These are phyloP conservation scores for Batillaria attramentaria DNA, from an alignment of 1,140 invertebrate genomes.

Conservation along the genomic window DNA sequence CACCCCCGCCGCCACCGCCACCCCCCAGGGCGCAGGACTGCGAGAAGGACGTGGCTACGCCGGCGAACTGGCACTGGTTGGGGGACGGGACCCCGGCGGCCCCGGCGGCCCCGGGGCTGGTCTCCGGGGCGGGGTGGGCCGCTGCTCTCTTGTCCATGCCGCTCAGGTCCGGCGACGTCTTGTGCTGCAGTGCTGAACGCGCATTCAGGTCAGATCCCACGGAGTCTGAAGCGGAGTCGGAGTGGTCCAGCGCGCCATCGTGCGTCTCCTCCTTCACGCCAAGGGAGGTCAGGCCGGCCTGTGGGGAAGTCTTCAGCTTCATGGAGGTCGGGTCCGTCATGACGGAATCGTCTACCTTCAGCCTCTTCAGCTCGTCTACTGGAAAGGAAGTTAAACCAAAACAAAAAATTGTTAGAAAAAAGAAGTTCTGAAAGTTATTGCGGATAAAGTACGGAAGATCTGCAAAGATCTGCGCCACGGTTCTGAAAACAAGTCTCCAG, in stretches of 20 bases:
- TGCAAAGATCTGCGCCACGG: too few relatives aligned
- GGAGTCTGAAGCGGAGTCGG: not conserved
- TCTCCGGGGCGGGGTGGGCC: not conserved
- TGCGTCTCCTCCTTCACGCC: constrained; percentile 20
- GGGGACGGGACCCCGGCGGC: constrained; percentile 17
- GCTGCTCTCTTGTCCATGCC: constrained; percentile 10
- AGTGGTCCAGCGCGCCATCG: not conserved
- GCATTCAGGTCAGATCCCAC: not conserved
- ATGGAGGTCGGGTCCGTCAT: not conserved
- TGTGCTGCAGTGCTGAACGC: not conserved
- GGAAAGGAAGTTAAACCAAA: too few relatives aligned
- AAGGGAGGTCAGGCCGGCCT: not conserved
- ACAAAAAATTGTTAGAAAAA: too few relatives aligned
- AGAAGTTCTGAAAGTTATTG: too few relatives aligned
- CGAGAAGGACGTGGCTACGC: not conserved
- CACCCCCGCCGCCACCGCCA: constrained; percentile 9
- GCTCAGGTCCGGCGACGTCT: not conserved
- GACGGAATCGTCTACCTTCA: not conserved
- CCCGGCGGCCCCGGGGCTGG: constrained; percentile 7
- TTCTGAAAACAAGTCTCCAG: too few relatives aligned
- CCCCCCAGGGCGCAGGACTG: constrained; percentile 31
- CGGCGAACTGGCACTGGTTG: constrained; percentile 36
- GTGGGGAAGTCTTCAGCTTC: constrained; percentile 30
- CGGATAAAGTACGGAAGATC: too few relatives aligned
- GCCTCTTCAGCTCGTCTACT: constrained; percentile 5